A percentile compares a stretch with the other conserved stretches of the same genome.
These are phyloP conservation scores for Ylistrum balloti DNA, from an alignment of 1,140 invertebrate genomes.

Conservation along the genomic window DNA sequence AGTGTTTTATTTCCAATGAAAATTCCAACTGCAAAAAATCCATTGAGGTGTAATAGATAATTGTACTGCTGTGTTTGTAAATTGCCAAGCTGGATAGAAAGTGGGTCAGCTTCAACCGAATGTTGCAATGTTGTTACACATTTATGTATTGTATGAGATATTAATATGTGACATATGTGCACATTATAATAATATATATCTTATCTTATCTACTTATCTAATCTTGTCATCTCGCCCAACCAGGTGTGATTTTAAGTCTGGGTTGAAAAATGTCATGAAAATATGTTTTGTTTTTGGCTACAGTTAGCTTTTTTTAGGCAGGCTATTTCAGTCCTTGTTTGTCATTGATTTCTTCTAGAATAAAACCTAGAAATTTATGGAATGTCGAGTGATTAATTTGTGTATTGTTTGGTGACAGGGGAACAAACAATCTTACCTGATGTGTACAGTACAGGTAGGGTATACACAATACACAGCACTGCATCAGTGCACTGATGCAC, in stretches of 20 bases:
- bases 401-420: background rate
- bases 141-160: conserved; percentile 31
- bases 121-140: background rate
- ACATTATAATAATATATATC: conserved; percentile 35
- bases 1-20: conserved; percentile 14
- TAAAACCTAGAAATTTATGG: background rate
- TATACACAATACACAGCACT: background rate
- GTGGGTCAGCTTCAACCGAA: background rate
- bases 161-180: conserved; percentile 27
- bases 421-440: background rate
- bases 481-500: background rate
- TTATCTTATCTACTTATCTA: background rate
- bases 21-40: background rate
- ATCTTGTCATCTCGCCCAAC: background rate
- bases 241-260: background rate
- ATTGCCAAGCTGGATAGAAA: background rate
- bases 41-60: background rate
- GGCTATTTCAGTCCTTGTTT: background rate
- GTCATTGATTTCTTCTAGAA: background rate
- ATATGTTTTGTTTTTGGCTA: conserved; percentile 6
- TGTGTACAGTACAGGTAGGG: background rate
- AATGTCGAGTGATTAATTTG: background rate
- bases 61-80: background rate
- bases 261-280: background rate
- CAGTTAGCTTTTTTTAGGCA: background rate